These are phyloP conservation scores for Eurois occulta DNA, from an alignment of 2,888 invertebrate species.

Conservation along the genomic window DNA sequence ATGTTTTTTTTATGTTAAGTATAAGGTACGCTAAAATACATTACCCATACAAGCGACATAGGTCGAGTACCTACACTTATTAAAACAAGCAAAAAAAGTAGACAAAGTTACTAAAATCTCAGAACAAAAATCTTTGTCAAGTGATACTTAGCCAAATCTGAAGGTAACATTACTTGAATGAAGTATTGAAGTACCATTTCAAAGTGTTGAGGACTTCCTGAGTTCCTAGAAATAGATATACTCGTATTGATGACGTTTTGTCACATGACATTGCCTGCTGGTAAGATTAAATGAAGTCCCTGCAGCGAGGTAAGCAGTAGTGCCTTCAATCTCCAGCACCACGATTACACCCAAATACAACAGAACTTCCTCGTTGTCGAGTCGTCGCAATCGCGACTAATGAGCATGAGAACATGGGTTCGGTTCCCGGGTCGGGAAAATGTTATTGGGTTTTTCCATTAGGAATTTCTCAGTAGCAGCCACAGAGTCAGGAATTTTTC, in stretches of 20 bases:
- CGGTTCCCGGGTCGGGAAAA: too few species aligned
- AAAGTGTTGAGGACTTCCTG: constrained; percentile 1
- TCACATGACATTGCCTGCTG: not conserved
- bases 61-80: not conserved
- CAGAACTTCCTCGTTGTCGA: not conserved
- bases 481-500: too few species aligned
- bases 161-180: constrained; percentile 4
- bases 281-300: not conserved
- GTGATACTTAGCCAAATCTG: not conserved
- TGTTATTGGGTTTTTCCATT: too few species aligned
- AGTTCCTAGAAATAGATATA: not conserved
- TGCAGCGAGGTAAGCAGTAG: too few species aligned
- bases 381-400: too few species aligned
- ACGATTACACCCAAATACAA: too few species aligned
- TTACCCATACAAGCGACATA: not conserved
- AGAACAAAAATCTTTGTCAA: not conserved
- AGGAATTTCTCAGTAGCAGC: too few species aligned
- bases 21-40: not conserved
- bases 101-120: not conserved
- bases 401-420: too few species aligned
- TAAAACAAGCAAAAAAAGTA: not conserved
- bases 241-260: too few species aligned
- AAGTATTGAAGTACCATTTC: constrained; percentile 13
- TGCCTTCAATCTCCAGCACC: too few species aligned
- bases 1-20: too few species aligned